A percentile compares a stretch with the other conserved stretches of the same genome.
Conservation (phyloP, 2,113 vertebrate genomes). For the Trochalopteron elliotii region DNA sequence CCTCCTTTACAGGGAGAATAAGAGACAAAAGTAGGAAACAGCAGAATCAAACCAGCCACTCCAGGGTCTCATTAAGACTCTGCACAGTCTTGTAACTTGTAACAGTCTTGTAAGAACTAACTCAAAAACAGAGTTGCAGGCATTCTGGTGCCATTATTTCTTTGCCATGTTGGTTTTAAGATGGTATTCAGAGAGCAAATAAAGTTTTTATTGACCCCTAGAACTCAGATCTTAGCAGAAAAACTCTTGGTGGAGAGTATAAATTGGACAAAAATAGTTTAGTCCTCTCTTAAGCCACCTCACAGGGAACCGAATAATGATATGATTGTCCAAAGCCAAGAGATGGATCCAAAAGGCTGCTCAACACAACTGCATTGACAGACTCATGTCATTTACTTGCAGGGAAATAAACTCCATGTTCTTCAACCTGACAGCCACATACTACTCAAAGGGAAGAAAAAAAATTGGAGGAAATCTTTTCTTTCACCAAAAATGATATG, state of each 20-base stretch:
- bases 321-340: not conserved
- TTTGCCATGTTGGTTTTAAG: not conserved
- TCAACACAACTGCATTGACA: not conserved
- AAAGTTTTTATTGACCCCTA: not conserved
- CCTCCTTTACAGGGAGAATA: not conserved
- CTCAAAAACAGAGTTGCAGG: not conserved
- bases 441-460: not conserved
- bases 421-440: not conserved
- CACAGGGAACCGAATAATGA: not conserved
- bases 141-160: not conserved
- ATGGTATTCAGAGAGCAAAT: not conserved
- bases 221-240: not conserved
- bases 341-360: not conserved
- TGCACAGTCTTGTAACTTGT: not conserved
- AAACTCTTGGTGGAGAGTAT: not conserved
- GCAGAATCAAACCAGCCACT: not conserved
- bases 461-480: not conserved
- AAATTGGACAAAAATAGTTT: not conserved
- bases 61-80: not conserved
- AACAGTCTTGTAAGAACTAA: not conserved
- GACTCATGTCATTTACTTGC: not conserved
- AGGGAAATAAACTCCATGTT: not conserved
- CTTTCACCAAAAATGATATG: not conserved
- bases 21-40: not conserved
- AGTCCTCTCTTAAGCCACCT: not conserved